Conservation (phyloP, 1,140 invertebrate genomes). For the Bombus affinis region DNA sequence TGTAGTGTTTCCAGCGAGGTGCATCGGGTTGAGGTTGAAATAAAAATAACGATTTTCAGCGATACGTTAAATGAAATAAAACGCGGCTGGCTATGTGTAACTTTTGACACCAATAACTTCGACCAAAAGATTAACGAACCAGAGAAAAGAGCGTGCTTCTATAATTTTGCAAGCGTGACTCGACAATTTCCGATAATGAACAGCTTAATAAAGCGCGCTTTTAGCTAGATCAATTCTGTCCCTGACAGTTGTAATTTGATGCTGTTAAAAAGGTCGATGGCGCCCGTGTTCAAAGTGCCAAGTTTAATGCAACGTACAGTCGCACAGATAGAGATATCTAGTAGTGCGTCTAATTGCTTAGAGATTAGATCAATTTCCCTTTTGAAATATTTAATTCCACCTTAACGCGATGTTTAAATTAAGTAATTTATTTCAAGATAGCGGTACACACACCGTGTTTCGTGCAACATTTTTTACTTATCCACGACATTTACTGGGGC, state of each 20-base stretch:
- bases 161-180: background rate
- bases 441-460: background rate
- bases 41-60: background rate
- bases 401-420: background rate
- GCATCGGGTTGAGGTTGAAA: background rate
- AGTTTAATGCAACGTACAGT: background rate
- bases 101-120: background rate
- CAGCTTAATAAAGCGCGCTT: background rate
- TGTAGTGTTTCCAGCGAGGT: too few species aligned
- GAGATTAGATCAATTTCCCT: background rate
- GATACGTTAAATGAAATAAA: background rate
- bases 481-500: background rate
- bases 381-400: background rate
- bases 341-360: background rate
- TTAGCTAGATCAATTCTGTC: background rate
- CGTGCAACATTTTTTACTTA: background rate
- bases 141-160: background rate
- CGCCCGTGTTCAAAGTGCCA: too few species aligned
- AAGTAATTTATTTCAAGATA: too few species aligned
- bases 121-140: background rate
- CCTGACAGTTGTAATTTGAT: background rate
- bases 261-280: background rate
- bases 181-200: slow-evolving; percentile 7
- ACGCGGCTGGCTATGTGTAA: background rate
- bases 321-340: too few species aligned